A percentile compares a stretch with the other conserved stretches of the same genome.
Evolutionary conservation across 2,113 vertebrate genomes (phyloP).

Genomic region (Crotalus horridus): DNA sequence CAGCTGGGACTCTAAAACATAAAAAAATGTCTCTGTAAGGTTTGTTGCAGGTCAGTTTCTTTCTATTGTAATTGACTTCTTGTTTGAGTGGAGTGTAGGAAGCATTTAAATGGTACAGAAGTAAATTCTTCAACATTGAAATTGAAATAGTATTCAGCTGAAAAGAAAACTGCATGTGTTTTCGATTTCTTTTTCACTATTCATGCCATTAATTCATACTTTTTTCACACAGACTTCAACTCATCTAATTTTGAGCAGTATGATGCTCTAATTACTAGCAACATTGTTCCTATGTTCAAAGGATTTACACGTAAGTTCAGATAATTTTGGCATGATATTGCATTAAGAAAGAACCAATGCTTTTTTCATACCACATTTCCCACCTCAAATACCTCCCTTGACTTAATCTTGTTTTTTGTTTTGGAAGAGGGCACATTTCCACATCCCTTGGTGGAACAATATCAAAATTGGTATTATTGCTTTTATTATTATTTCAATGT

Average conservation of each 20-base stretch:
- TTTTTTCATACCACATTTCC: not conserved
- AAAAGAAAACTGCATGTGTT: not conserved
- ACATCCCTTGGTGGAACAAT: not conserved
- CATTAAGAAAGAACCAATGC: not conserved
- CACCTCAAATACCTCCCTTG: not conserved
- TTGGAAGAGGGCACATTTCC: not conserved
- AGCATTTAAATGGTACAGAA: not conserved
- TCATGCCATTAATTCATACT: not conserved
- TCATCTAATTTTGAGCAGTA: slow-evolving; percentile 66
- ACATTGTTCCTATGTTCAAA: slow-evolving; percentile 84
- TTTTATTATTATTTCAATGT: not conserved
- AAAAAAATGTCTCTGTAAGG: not conserved
- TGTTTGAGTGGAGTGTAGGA: not conserved
- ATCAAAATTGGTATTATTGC: not conserved
- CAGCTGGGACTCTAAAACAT: not conserved
- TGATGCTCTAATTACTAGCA: slow-evolving; percentile 85
- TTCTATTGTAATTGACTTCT: not conserved
- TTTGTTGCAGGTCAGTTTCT: not conserved
- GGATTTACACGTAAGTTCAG: slow-evolving; percentile 77
- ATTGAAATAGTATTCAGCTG: not conserved
- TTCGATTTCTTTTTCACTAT: not conserved
- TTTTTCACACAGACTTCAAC: slow-evolving; percentile 71
- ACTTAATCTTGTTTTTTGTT: not conserved
- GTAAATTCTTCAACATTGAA: not conserved
- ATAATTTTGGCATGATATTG: not conserved